phyloP scores from a whole-genome alignment of 2,888 invertebrate genomes.

The Drosophila ustulata region DNA sequence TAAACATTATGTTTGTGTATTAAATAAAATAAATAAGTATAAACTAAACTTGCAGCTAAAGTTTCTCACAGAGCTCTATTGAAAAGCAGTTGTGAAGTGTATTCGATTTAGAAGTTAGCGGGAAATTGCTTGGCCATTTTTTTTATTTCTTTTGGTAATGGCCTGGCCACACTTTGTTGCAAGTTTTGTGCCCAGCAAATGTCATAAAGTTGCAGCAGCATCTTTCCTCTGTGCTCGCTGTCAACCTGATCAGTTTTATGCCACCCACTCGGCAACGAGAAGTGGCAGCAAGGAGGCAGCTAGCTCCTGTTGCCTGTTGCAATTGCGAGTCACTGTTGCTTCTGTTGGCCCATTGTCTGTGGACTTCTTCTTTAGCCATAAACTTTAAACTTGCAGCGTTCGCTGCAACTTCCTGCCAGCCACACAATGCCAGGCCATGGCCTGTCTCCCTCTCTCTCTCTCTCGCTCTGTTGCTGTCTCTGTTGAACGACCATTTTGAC shows the following conservation, averaged over 20 bases:
- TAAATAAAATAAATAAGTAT: not conserved
- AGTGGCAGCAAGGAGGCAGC: constrained; percentile 22
- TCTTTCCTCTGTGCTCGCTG: constrained; percentile 38
- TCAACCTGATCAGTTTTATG: constrained; percentile 71
- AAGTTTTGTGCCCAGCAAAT: constrained; percentile 50
- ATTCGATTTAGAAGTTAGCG: constrained; percentile 24
- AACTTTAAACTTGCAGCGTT: constrained; percentile 70
- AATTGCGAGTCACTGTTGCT: constrained; percentile 33
- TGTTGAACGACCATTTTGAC: constrained; percentile 69
- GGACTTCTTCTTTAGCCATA: constrained; percentile 70
- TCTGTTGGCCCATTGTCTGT: constrained; percentile 56
- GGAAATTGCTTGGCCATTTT: constrained; percentile 43
- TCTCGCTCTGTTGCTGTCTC: constrained; percentile 27
- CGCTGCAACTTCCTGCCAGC: constrained; percentile 62
- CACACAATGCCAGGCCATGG: constrained; percentile 54
- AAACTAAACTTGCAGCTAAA: not conserved
- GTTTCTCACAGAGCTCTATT: not conserved
- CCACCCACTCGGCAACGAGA: constrained; percentile 26
- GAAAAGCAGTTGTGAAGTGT: constrained; percentile 21
- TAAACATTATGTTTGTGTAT: too few species aligned
- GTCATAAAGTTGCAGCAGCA: constrained; percentile 61
- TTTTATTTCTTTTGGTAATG: constrained; percentile 27
- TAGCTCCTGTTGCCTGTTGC: constrained; percentile 37
- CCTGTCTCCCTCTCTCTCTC: constrained; percentile 7
- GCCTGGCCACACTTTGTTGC: constrained; percentile 51